Evolutionary conservation across 2,797 vertebrate species (phyloP), one percentile per base, ranked within the genome.

Genomic region (Clarias laeviceps): DNA sequence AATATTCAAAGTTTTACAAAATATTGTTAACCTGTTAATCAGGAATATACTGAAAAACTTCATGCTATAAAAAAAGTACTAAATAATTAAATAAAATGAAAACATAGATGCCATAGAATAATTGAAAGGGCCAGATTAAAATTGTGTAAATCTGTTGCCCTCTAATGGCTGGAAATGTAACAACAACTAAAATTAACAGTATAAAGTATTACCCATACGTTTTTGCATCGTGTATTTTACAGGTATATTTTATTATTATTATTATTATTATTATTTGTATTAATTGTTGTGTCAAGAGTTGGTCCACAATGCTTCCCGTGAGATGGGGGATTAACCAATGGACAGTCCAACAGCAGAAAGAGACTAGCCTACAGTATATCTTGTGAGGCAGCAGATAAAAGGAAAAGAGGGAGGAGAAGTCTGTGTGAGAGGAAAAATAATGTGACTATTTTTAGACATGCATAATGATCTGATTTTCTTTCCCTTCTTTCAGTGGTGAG

Each of bases 391-490:
- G 40, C 65, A 84, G 77, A 86, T 88, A 78, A 88, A 88, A 91
- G 90, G 80, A 83, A 54, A 73, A 85, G 82, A 82, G 68, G 66
- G 37, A 32, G 32, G 12, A 61, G 37, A 65, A 22, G 4, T 15
- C 37, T 29, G 62, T 32, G 80, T 22, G 57, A 62, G 40, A 80
- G 81, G 85, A 78, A 88, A 45, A 50, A 82, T 56, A 80, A 84
- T 68, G 37, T 64, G 82, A 27, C 70, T 86, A 88, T 91, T 86
- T 88, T 89, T 89, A 89, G 85, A 17, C 54, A 15, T 54, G 82
- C 15, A 64, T 80, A 65, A 77, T 87, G 79, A 89, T 87, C 84
- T 62, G 83, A 86, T 87, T 86, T 87, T 85, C 81, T 66, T 72
- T 65, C 54, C 65, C 66, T 69, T 82, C 61, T 59, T 57, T 82